phyloP scores from a whole-genome alignment of 2,113 vertebrate species.

The Elephas maximus region DNA sequence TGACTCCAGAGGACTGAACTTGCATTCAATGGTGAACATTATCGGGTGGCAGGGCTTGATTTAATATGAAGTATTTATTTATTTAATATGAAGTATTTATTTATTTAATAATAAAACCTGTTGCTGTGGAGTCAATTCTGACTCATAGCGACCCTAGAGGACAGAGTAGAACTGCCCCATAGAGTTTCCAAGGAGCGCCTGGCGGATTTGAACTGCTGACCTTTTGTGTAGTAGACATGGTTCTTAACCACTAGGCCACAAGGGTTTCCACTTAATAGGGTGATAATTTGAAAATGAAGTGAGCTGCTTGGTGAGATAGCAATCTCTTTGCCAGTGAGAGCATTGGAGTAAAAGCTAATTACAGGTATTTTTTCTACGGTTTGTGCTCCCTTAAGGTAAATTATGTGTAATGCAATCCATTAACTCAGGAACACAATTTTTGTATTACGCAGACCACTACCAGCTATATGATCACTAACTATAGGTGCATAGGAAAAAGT shows the following conservation, averaged over 20 bases:
- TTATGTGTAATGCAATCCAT: constrained; percentile 39
- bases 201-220: too few species aligned
- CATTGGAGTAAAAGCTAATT: constrained; percentile 39
- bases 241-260: too few species aligned
- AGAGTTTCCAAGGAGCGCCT: too few species aligned
- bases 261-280: neutral
- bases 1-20: neutral
- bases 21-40: neutral
- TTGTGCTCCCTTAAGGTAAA: constrained; percentile 62
- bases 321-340: neutral
- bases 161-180: too few species aligned
- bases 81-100: neutral
- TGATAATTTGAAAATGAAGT: constrained; percentile 49
- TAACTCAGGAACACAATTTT: constrained; percentile 60
- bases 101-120: too few species aligned
- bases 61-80: neutral
- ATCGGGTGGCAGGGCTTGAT: neutral
- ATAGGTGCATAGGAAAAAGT: neutral
- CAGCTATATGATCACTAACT: neutral
- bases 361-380: constrained; percentile 37
- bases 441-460: neutral
- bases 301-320: neutral
- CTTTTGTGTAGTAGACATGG: too few species aligned
- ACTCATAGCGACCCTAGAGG: too few species aligned
- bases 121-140: too few species aligned